Evolutionary conservation across 2,113 vertebrate species (phyloP), one percentile per base, ranked within the genome.

Genomic region (Bothrops jararaca): DNA sequence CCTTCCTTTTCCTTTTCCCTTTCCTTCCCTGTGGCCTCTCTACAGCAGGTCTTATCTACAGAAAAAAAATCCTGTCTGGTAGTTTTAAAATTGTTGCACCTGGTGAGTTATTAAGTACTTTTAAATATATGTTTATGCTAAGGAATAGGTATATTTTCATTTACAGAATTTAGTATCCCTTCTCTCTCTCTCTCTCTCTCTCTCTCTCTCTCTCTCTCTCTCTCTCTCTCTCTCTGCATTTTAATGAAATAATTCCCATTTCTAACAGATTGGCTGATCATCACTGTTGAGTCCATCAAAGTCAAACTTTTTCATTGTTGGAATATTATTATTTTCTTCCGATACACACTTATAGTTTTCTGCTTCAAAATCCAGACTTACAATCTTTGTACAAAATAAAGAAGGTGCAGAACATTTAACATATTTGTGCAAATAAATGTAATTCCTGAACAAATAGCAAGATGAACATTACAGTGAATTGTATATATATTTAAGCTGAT

Each of bases 1-100:
- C 96, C 89, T 96, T 96, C 97, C 97, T 95, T 94, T 97, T 97
- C 98, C 98, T 93, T 69, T 69, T n/a, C 29, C 29, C 64, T 97
- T 97, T 94, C 94, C 95, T 95, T 95, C 95, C 95, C 92, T n/a
- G 91, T 95, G 96, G 96, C 58, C 94, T 95, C 93, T 94, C 86
- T 24, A 54, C 57, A 87, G 91, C 93, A 92, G 88, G 92, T 94
- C 90, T 88, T 60, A 87, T 93, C 94, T 95, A 92, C 80, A 69
- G 88, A 96, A 94, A 93, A 93, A 92, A 74, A 56, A 88, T 22
- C 92, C 90, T 93, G 89, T 3, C 86, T 6, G 53, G 12, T n/a
- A 80, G 22, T 24, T 85, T 90, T 53, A 2, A 2, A 69, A 48
- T 34, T 89, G 29, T 57, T 94, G 26, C 91, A 92, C 86, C 57